Evolutionary conservation across 2,113 vertebrate genomes (phyloP), one percentile per base, ranked within the genome.

Genomic region (Lanius collurio): DNA sequence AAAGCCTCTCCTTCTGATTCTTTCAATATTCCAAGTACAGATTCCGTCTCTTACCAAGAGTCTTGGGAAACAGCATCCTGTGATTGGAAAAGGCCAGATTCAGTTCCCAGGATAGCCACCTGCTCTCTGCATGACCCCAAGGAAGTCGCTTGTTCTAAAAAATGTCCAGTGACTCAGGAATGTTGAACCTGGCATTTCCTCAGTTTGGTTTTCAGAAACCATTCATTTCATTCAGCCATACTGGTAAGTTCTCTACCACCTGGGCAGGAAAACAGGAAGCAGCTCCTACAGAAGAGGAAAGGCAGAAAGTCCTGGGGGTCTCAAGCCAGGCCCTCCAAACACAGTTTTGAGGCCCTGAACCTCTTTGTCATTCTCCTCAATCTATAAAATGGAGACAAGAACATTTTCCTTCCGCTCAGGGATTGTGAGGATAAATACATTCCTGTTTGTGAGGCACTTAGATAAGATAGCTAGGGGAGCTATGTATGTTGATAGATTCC

Each of bases 401-500:
- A 81, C 15, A 79, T 78, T 87, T 81, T 49, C 35, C 76, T 93
- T 56, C 73, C 83, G 73, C 76, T 56, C 73, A 76, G 68, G 49
- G 73, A 83, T 8, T 75, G 68, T 78, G 56, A 83, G 92, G 47
- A 89, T 93, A 95, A 92, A 96, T 73, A 82, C 62, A 69, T 73
- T 82, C 62, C 81, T 90, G 84, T 96, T 96, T 95, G 93, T 94
- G 92, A 87, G 83, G 41, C 77, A 63, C 77, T 97, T 89, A 94
- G 53, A 82, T 96, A 96, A 96, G 90, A 81, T 86, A 95, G 96
- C 90, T 93, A 62, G 90, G 86, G 92, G 93, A 95, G 85, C 76
- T 95, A 86, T 78, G 92, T 81, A 96, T 92, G 73, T 80, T 86
- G 88, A 95, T 93, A 93, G 88, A 96, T 96, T 94, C 83, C 95